These are phyloP conservation scores for Asbolus verrucosus DNA, from an alignment of 1,140 invertebrate genomes.

Conservation along the genomic window DNA sequence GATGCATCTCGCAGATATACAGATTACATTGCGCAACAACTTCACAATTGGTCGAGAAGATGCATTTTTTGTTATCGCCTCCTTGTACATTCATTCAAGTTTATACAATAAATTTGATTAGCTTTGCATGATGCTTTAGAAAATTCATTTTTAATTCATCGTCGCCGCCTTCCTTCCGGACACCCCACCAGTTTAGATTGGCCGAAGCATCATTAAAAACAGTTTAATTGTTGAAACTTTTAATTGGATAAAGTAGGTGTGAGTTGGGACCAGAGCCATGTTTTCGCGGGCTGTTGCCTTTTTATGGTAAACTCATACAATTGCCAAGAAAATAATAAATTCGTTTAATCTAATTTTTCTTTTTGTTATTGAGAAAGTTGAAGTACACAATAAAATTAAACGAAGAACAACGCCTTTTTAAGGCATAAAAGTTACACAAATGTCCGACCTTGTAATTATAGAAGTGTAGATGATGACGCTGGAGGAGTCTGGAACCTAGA, in stretches of 20 bases:
- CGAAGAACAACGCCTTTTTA: conserved; percentile 7
- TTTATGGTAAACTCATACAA: conserved; percentile 7
- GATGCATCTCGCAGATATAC: too few species aligned
- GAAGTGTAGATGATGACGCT: conserved; percentile 29
- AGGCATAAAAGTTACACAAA: conserved; percentile 19
- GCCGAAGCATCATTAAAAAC: too few species aligned
- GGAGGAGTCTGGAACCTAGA: conserved; percentile 30
- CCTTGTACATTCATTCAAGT: too few species aligned
- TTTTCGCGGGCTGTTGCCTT: neutral
- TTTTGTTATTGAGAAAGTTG: conserved; percentile 16
- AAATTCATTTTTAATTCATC: too few species aligned
- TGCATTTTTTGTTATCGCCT: too few species aligned
- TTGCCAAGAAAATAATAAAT: conserved; percentile 10
- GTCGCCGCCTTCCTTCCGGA: too few species aligned
- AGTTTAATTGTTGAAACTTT: conserved; percentile 15
- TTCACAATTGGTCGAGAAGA: too few species aligned
- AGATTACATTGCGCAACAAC: too few species aligned
- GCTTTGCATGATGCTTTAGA: too few species aligned
- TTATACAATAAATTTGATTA: too few species aligned
- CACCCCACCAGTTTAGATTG: too few species aligned
- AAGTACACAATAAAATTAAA: conserved; percentile 27
- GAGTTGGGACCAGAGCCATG: neutral
- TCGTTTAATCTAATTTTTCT: conserved; percentile 25
- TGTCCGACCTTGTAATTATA: conserved; percentile 43
- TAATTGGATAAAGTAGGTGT: conserved; percentile 19